Base-by-base conservation (phyloP, 2,888 invertebrate species). In the Acleris emargana region DNA sequence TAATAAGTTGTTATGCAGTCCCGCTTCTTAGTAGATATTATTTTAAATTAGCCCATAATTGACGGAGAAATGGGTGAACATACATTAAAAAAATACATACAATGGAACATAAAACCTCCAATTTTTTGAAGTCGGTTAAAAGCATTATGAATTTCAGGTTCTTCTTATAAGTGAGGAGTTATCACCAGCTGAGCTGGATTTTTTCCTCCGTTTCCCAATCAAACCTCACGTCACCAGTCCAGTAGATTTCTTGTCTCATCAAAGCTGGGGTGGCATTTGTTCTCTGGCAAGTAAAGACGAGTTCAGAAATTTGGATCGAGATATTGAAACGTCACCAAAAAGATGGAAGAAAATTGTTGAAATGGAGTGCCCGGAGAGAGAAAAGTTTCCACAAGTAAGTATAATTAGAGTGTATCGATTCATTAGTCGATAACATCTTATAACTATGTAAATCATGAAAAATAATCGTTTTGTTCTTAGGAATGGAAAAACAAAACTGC, bases 401-500 rank as follows among this genome's bases (percentile, higher is more conserved):
- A n/a, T 13, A 32, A 59, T 1, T 20, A 22, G 9, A 43, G 28
- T 22, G 20, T 51, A 20, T 55, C 7, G 18, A 47, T n/a, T n/a
- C n/a, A n/a, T n/a, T n/a, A n/a, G 17, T 57, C 22, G 28, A 20
- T n/a, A 43, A n/a, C 45, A 28, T 20, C 7, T 11, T 25, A 17
- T n/a, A 17, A 28, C 25, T 28, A 22, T 20, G 18, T 32, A 43
- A 49, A 59, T 4, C 3, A 1, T 38, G 0, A 38, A 38, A 1
- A 38, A 38, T 13, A 38, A 45, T 54, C 45, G 58, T n/a, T 59
- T 7, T 45, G 16, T 71, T 79, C 73, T 49, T 60, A 93, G 88
- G 99, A 99, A 89, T 99, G 99, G 99, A 99, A 99, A 87, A 98
- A 97, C 81, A 99, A 98, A 93, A 96, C 97, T 0, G 95, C 98